phyloP scores from a whole-genome alignment of 2,888 invertebrate genomes.

The Lepidocyrtinus sp. region DNA sequence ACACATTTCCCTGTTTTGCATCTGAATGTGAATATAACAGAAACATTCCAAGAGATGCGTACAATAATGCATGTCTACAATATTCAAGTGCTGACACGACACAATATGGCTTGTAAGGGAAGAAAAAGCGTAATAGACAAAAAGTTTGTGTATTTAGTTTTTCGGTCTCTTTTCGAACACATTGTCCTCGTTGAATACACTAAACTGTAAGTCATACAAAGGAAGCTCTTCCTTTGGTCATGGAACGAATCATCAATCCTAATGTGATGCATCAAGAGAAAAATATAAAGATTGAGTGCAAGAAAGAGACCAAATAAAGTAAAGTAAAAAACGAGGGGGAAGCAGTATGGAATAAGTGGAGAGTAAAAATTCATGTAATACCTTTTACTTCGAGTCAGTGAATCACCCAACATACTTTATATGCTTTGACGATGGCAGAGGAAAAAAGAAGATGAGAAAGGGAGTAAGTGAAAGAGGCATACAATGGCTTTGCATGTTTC shows the following conservation, averaged over 20 bases:
- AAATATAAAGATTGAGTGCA: constrained; percentile 47
- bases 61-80: no score
- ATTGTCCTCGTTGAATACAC: constrained; percentile 44
- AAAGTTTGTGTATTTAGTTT: constrained; percentile 38
- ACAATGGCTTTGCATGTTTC: constrained; percentile 26
- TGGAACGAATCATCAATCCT: constrained; percentile 62
- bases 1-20: no score
- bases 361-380: constrained; percentile 62
- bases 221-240: constrained; percentile 48
- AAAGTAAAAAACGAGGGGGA: constrained; percentile 19
- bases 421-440: constrained; percentile 24
- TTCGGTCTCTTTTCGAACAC: constrained; percentile 47
- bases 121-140: constrained; percentile 28
- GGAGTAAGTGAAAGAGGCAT: background rate
- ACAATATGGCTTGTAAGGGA: no score
- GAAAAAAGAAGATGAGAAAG: background rate
- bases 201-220: constrained; percentile 46
- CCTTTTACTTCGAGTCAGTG: constrained; percentile 54
- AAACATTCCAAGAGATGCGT: no score
- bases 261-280: constrained; percentile 59
- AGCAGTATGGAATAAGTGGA: constrained; percentile 53
- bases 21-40: no score
- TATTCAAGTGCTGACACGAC: no score
- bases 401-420: constrained; percentile 50
- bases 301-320: constrained; percentile 4